Evolutionary conservation across 2,797 vertebrate genomes (phyloP).

Genomic region (Xiphorhynchus erythropygius): DNA sequence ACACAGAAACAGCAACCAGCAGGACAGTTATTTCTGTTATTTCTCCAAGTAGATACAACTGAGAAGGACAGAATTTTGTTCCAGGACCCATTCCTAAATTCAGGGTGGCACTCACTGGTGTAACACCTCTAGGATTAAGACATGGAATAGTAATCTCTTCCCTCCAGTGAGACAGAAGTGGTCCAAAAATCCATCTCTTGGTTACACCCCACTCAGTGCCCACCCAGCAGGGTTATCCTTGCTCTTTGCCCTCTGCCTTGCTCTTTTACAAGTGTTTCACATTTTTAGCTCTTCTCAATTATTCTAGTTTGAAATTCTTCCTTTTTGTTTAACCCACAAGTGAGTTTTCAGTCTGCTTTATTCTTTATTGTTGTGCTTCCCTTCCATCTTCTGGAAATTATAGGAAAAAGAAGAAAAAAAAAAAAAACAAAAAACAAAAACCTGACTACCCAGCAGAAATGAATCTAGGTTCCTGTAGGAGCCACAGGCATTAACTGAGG

Average conservation of each 20-base stretch:
- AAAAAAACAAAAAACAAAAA: neutral
- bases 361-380: neutral
- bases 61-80: neutral
- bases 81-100: neutral
- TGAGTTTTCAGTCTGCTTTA: neutral
- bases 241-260: neutral
- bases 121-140: neutral
- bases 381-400: neutral
- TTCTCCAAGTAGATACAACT: neutral
- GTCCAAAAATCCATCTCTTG: neutral
- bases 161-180: accelerated
- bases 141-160: accelerated
- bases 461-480: neutral
- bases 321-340: neutral
- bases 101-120: neutral
- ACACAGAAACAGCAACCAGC: neutral
- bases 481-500: neutral
- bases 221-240: accelerated
- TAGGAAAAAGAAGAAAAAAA: accelerated
- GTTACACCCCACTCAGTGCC: accelerated
- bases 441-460: neutral
- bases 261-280: neutral
- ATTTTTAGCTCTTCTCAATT: neutral
- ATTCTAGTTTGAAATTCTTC: neutral
- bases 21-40: neutral